phyloP scores from a whole-genome alignment of 2,797 vertebrate genomes.

The Spea hammondii region DNA sequence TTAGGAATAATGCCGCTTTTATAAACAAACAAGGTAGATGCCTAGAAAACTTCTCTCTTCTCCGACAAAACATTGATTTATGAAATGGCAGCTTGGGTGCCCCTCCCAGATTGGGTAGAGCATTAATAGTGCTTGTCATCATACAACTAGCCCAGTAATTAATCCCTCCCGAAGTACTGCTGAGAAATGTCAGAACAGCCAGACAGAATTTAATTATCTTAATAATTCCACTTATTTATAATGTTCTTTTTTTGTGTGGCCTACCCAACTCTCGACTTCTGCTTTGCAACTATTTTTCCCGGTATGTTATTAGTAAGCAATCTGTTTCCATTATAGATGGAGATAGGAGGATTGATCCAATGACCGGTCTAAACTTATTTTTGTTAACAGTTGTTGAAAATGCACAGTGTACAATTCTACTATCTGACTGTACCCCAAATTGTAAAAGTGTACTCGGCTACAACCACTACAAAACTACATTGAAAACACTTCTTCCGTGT shows the following conservation, averaged over 20 bases:
- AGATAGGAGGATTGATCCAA: not conserved
- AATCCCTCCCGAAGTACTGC: conserved; percentile 49
- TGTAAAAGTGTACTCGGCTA: too few relatives aligned
- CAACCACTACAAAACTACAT: too few relatives aligned
- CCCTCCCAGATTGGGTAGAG: conserved; percentile 43
- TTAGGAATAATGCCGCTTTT: conserved; percentile 41
- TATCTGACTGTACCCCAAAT: too few relatives aligned
- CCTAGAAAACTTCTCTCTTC: conserved; percentile 49
- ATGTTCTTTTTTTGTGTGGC: conserved; percentile 9
- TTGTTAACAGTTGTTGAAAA: too few relatives aligned
- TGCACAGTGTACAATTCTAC: too few relatives aligned
- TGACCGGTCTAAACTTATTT: too few relatives aligned
- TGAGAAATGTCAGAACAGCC: conserved; percentile 49
- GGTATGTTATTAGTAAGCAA: not conserved
- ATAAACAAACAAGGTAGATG: conserved; percentile 53
- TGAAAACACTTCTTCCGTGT: too few relatives aligned
- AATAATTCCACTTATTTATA: conserved; percentile 48
- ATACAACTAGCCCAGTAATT: conserved; percentile 47
- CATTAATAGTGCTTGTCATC: conserved; percentile 50
- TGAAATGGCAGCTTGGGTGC: conserved; percentile 41
- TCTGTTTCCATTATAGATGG: not conserved
- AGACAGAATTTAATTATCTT: conserved; percentile 52
- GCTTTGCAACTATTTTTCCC: conserved; percentile 16
- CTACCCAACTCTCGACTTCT: not conserved
- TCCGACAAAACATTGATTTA: conserved; percentile 51